Conservation (phyloP, 1,140 invertebrate genomes). For the Drosophila orena region DNA sequence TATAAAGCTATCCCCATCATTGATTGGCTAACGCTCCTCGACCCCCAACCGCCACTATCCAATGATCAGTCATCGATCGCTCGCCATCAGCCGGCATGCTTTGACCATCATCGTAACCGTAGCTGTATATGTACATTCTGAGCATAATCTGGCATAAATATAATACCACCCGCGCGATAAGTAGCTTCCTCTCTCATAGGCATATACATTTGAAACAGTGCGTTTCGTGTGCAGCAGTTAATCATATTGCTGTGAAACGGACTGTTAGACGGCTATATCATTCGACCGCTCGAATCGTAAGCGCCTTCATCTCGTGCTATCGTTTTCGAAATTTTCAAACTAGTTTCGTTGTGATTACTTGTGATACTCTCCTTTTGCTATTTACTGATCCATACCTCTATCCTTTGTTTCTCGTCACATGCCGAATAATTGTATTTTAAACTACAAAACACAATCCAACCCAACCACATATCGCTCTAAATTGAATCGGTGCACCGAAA, state of each 20-base stretch:
- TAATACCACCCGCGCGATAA: slow-evolving; percentile 16
- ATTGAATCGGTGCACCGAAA: slow-evolving; percentile 52
- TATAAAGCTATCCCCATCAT: slow-evolving; percentile 11
- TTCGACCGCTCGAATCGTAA: slow-evolving; percentile 25
- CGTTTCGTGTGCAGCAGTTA: background rate
- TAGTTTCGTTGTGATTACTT: slow-evolving; percentile 47
- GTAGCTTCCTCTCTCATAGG: slow-evolving; percentile 32
- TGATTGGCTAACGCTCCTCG: slow-evolving; percentile 39
- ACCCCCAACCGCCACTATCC: slow-evolving; percentile 20
- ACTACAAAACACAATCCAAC: slow-evolving; percentile 36
- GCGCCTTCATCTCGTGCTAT: slow-evolving; percentile 18
- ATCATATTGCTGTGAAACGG: too few relatives aligned
- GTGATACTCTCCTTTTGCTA: slow-evolving; percentile 19
- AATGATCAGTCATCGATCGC: slow-evolving; percentile 39
- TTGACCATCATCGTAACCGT: slow-evolving; percentile 51
- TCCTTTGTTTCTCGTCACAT: slow-evolving; percentile 63
- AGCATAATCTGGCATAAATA: slow-evolving; percentile 22
- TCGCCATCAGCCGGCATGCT: slow-evolving; percentile 68
- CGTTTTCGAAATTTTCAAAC: slow-evolving; percentile 26
- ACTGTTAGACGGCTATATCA: slow-evolving; percentile 9
- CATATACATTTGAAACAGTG: slow-evolving; percentile 36
- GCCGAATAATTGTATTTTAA: slow-evolving; percentile 37
- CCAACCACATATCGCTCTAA: slow-evolving; percentile 37
- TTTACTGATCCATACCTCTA: slow-evolving; percentile 71
- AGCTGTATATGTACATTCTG: slow-evolving; percentile 27